Evolutionary conservation across 2,888 invertebrate genomes (phyloP).

Genomic region (Panopea generosa): DNA sequence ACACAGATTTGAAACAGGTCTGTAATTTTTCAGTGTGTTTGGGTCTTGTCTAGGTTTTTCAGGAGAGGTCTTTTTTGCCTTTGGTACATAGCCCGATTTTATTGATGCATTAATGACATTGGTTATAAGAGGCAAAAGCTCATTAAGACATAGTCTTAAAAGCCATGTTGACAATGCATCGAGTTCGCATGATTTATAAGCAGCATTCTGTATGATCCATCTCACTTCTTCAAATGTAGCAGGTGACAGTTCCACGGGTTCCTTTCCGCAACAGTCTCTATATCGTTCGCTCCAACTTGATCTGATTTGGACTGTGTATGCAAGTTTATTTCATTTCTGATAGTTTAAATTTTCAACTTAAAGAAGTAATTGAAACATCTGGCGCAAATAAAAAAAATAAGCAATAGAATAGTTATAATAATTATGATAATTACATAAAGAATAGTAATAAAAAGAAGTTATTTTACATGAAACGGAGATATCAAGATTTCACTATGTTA

Average conservation of each 20-base stretch:
- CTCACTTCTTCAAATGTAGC: neutral
- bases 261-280: too few species aligned
- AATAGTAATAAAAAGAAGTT: too few species aligned
- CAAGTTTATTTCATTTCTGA: neutral
- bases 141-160: constrained; percentile 33
- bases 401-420: too few species aligned
- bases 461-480: too few species aligned
- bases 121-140: constrained; percentile 30
- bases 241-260: too few species aligned
- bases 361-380: neutral
- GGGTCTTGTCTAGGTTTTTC: constrained; percentile 25
- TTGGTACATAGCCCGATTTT: constrained; percentile 24
- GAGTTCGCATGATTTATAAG: constrained; percentile 41
- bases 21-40: constrained; percentile 34
- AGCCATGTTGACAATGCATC: constrained; percentile 42
- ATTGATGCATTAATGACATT: constrained; percentile 26
- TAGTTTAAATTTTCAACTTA: neutral
- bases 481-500: too few species aligned
- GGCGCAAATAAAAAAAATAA: too few species aligned
- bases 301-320: too few species aligned
- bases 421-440: too few species aligned
- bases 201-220: neutral
- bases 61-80: constrained; percentile 24
- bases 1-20: constrained; percentile 41
- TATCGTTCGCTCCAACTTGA: too few species aligned